These are phyloP conservation scores for Calcarius lapponicus DNA, from an alignment of 2,797 vertebrate species.

Conservation along the genomic window DNA sequence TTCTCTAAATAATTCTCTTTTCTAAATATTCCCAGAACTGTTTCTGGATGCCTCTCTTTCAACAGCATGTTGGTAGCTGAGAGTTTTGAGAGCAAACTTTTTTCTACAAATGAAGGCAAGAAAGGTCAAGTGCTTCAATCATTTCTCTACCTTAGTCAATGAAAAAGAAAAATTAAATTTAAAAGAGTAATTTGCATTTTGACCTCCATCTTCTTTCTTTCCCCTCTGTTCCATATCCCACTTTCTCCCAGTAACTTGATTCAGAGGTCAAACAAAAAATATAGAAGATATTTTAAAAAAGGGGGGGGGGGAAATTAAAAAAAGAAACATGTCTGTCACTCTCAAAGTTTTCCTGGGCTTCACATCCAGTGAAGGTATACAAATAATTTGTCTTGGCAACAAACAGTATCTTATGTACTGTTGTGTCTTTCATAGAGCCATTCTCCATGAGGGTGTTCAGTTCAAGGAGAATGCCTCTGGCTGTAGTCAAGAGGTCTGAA, in stretches of 20 bases:
- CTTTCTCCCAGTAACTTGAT: neutral
- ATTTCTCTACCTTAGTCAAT: neutral
- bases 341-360: neutral
- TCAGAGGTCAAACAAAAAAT: neutral
- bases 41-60: neutral
- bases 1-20: neutral
- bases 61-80: neutral
- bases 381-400: neutral
- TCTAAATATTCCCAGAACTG: neutral
- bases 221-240: neutral
- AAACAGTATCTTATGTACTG: accelerated
- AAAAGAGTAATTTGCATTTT: neutral
- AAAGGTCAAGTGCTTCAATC: neutral
- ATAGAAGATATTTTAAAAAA: neutral
- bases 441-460: neutral
- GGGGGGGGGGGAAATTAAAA: accelerated
- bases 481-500: neutral
- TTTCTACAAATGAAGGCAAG: neutral
- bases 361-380: neutral
- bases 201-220: neutral
- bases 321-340: neutral
- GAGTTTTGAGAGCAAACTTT: neutral
- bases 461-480: neutral
- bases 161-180: neutral
- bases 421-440: neutral